Conservation (phyloP, 2,888 invertebrate species). For the Pseudolycoriella hygida region DNA sequence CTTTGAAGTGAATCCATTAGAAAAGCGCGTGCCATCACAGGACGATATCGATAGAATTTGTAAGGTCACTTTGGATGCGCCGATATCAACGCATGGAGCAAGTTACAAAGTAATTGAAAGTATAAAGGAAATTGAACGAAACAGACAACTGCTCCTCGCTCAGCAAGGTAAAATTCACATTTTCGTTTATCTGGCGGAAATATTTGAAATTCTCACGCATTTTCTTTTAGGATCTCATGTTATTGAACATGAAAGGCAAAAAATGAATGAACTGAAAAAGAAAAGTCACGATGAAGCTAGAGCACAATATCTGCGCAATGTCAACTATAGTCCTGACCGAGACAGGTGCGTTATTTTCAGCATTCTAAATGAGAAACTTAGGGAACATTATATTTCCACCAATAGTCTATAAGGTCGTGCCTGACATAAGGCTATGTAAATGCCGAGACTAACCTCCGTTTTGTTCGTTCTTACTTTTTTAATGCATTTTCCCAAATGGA, state of each 20-base stretch:
- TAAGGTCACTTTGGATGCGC: slow-evolving; percentile 72
- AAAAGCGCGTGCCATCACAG: slow-evolving; percentile 46
- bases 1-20: slow-evolving; percentile 28
- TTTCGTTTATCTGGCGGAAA: neutral
- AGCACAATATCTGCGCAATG: slow-evolving; percentile 56
- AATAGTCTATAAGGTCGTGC: no score
- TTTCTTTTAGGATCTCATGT: slow-evolving; percentile 58
- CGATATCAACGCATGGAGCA: slow-evolving; percentile 50
- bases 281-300: slow-evolving; percentile 79
- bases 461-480: no score
- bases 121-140: slow-evolving; percentile 76
- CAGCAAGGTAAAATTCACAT: slow-evolving; percentile 53
- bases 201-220: neutral
- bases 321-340: no score
- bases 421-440: no score
- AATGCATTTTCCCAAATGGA: no score
- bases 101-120: slow-evolving; percentile 69
- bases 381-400: no score
- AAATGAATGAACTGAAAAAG: slow-evolving; percentile 71
- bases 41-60: slow-evolving; percentile 76
- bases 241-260: slow-evolving; percentile 76
- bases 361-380: no score
- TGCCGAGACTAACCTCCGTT: no score
- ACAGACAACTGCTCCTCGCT: slow-evolving; percentile 67
- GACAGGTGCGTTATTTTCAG: no score